Evolutionary conservation across 2,888 invertebrate genomes (phyloP).

Genomic region (Melanargia galathea): DNA sequence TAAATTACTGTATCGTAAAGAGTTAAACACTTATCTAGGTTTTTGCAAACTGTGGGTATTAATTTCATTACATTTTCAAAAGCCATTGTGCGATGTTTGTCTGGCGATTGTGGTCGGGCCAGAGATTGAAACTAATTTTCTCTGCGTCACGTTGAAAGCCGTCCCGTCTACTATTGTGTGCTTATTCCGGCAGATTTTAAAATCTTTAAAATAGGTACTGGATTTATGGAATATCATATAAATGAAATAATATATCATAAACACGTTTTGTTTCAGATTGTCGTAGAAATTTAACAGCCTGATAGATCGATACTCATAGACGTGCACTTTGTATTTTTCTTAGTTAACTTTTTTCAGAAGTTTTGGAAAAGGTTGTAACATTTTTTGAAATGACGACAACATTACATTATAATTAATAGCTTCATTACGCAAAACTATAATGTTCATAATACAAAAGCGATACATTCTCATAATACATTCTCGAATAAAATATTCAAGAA

Average conservation of each 20-base stretch:
- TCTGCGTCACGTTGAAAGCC: constrained; percentile 58
- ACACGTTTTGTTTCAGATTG: not conserved
- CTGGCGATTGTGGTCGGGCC: constrained; percentile 25
- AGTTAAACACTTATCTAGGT: not conserved
- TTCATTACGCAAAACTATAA: no score
- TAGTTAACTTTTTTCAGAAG: not conserved
- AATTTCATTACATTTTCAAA: constrained; percentile 11
- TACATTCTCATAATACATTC: no score
- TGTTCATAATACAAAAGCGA: no score
- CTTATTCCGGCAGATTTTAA: constrained; percentile 40
- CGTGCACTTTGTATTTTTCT: not conserved
- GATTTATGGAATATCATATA: not conserved
- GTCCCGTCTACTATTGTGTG: constrained; percentile 47
- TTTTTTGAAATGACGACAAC: not conserved
- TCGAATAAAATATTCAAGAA: no score
- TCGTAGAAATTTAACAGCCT: not conserved
- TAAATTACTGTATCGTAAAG: not conserved
- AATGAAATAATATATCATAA: constrained; percentile 1
- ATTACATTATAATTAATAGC: not conserved
- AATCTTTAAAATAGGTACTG: constrained; percentile 7
- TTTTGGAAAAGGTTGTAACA: not conserved
- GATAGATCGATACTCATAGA: not conserved
- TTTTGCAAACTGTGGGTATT: constrained; percentile 3
- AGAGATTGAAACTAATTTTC: constrained; percentile 73
- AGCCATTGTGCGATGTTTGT: constrained; percentile 5